Evolutionary conservation across 2,888 invertebrate species (phyloP), one percentile per base, ranked within the genome.

Genomic region (Brachylomia viminalis): DNA sequence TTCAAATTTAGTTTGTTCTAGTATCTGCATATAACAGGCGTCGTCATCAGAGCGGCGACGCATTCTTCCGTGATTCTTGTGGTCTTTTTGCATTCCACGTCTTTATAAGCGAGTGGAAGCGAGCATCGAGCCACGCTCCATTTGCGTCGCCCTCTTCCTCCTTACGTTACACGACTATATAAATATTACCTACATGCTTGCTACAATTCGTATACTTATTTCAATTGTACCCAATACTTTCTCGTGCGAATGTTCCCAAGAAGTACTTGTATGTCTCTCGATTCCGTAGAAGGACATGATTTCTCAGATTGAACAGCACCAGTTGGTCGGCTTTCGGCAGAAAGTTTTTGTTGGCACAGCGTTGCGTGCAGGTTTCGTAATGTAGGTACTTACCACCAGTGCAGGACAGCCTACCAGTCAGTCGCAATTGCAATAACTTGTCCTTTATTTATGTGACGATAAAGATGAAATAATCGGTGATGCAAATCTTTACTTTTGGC

Each of bases 301-400:
- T 95, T 94, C 93, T 93, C 95, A 93, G 92, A 92, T 95, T 94
- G 92, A 93, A 90, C 92, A 92, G 91, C 91, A 95, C 96, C 94
- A 92, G 96, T 95, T 91, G 84, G 88, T 89, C 91, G 86, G 93
- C 93, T 95, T 95, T 95, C 92, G 93, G 93, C 93, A 92, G 93
- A 93, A 93, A 93, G 92, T 94, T 95, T 90, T 95, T 95, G 90
- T 92, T 81, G 86, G 87, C 79, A 84, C 86, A 80, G 86, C 84
- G 86, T 89, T 92, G 89, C 91, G 87, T 92, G 90, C 91, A 83
- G 87, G 91, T 95, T 94, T 93, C 91, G 89, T 93, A 94, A 94
- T 87, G 87, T 86, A 94, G 86, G 87, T 86, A 85, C 75, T 86
- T 84, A 78, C 81, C 78, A 76, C 76, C 77, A 80, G 65, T 80